Conservation (phyloP, 1,140 invertebrate species). For the Solenopsis invicta region DNA sequence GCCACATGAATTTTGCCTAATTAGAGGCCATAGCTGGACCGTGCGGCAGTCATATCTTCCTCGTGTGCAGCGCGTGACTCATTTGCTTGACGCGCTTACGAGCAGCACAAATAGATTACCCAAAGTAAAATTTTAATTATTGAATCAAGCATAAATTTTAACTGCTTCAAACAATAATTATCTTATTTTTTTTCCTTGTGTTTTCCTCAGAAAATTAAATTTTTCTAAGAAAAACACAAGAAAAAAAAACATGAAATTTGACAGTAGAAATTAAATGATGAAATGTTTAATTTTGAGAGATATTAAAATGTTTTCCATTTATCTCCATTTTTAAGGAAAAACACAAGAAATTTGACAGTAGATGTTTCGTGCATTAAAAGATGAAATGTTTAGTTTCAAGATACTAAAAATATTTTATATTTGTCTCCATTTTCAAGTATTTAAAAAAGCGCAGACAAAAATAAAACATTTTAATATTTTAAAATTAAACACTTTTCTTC, state of each 20-base stretch:
- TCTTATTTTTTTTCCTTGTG: too few species aligned
- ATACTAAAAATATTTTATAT: too few species aligned
- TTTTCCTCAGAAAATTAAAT: background rate
- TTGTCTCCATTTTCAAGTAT: too few species aligned
- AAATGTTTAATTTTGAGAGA: too few species aligned
- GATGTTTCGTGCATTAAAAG: too few species aligned
- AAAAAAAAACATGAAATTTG: background rate
- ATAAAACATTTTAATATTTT: too few species aligned
- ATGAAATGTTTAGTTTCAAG: too few species aligned
- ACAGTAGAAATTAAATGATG: too few species aligned
- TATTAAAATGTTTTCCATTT: too few species aligned
- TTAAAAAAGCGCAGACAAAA: too few species aligned
- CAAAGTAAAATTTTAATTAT: background rate
- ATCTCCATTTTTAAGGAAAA: too few species aligned
- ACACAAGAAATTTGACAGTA: background rate
- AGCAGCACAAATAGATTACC: constrained; percentile 18
- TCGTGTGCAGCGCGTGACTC: constrained; percentile 48
- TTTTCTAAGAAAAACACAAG: background rate
- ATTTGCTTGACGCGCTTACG: background rate
- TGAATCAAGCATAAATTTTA: background rate
- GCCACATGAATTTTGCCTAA: constrained; percentile 80
- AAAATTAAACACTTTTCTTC: too few species aligned
- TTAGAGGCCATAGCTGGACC: constrained; percentile 74
- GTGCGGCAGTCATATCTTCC: constrained; percentile 21
- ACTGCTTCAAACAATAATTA: background rate